Evolutionary conservation across 1,140 invertebrate species (phyloP).

Genomic region (Hypothenemus hampei): DNA sequence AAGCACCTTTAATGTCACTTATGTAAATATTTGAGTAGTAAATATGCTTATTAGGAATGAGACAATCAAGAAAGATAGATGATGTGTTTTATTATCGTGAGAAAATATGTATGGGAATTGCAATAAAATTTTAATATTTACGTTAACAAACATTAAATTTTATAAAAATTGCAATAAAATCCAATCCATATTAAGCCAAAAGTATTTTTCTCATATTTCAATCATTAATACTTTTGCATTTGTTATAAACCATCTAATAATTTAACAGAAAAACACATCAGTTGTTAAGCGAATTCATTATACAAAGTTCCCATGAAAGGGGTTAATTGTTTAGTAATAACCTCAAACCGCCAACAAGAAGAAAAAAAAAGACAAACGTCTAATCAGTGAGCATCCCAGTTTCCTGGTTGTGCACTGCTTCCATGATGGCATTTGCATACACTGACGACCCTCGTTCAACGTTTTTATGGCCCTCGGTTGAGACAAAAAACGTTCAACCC

Average conservation of each 20-base stretch:
- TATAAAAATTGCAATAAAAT: too few relatives aligned
- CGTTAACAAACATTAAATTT: too few relatives aligned
- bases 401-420: constrained; percentile 11
- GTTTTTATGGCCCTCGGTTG: constrained; percentile 13
- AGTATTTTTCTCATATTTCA: too few relatives aligned
- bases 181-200: too few relatives aligned
- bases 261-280: too few relatives aligned
- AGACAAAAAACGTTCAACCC: constrained; percentile 30
- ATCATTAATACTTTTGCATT: too few relatives aligned
- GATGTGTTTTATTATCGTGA: constrained; percentile 23
- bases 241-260: too few relatives aligned
- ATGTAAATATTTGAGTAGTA: constrained; percentile 29
- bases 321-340: too few relatives aligned
- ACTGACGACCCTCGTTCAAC: constrained; percentile 9
- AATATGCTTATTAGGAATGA: constrained; percentile 28
- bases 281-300: too few relatives aligned
- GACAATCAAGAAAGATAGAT: constrained; percentile 27
- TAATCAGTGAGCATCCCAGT: constrained; percentile 19
- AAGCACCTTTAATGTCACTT: constrained; percentile 21
- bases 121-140: too few relatives aligned
- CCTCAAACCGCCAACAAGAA: constrained; percentile 23
- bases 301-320: too few relatives aligned
- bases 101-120: too few relatives aligned
- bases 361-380: constrained; percentile 26
- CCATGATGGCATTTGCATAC: constrained; percentile 23